phyloP scores from a whole-genome alignment of 1,140 invertebrate genomes.

The Heliconius himera region DNA sequence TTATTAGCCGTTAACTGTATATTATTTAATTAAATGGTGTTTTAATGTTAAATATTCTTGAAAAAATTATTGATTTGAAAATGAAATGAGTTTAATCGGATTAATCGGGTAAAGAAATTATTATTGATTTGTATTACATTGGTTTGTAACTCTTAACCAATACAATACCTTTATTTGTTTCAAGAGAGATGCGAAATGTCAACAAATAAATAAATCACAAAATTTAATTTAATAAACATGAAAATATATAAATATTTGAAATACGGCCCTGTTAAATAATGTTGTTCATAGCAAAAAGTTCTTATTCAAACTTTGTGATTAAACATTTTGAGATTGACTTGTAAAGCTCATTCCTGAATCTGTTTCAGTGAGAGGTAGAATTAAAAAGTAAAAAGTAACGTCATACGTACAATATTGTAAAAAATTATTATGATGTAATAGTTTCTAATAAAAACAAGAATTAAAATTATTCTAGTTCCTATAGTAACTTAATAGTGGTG shows the following conservation, averaged over 20 bases:
- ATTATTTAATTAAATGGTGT: too few species aligned
- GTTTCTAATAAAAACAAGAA: neutral
- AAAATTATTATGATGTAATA: neutral
- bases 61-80: too few species aligned
- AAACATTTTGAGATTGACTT: neutral
- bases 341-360: neutral
- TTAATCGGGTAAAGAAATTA: too few species aligned
- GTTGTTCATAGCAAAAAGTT: neutral
- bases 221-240: neutral
- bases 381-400: neutral
- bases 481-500: neutral
- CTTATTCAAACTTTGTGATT: neutral
- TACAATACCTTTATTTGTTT: too few species aligned
- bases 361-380: neutral
- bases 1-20: too few species aligned
- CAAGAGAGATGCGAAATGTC: neutral
- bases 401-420: neutral
- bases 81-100: too few species aligned
- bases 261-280: neutral
- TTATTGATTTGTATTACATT: too few species aligned
- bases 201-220: neutral
- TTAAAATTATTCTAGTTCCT: neutral
- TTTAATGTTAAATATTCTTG: too few species aligned
- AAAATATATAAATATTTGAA: too few species aligned
- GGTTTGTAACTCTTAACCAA: too few species aligned